These are phyloP conservation scores for Silurus aristotelis DNA, from an alignment of 2,797 vertebrate genomes.

Conservation along the genomic window DNA sequence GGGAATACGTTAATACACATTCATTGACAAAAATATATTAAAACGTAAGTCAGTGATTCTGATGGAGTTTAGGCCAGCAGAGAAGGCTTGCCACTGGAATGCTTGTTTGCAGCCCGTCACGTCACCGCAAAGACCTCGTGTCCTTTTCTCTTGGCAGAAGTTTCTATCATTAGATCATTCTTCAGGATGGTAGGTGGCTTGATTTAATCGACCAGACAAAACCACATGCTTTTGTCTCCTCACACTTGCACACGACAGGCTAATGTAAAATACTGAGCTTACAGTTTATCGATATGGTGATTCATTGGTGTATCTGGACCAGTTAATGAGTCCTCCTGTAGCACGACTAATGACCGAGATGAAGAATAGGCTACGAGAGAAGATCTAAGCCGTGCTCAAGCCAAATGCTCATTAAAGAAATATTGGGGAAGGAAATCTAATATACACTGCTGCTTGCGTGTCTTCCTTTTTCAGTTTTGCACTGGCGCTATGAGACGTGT, in stretches of 20 bases:
- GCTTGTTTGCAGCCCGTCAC: background rate
- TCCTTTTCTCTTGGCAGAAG: slow-evolving; percentile 54
- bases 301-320: background rate
- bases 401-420: slow-evolving; percentile 7
- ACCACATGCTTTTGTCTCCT: slow-evolving; percentile 27
- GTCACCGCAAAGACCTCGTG: slow-evolving; percentile 20
- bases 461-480: background rate
- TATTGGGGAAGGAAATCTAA: background rate
- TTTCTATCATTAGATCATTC: slow-evolving; percentile 69
- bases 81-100: too few relatives aligned
- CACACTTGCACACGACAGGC: background rate
- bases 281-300: slow-evolving; percentile 31
- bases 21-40: too few relatives aligned
- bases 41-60: too few relatives aligned
- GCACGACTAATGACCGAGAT: slow-evolving; percentile 3
- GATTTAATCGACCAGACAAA: slow-evolving; percentile 51
- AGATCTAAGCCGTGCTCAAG: background rate
- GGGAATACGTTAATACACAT: too few relatives aligned
- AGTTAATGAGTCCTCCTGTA: background rate
- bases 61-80: too few relatives aligned
- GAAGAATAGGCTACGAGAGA: background rate
- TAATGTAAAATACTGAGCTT: slow-evolving; percentile 30
- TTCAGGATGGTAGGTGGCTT: slow-evolving; percentile 59
- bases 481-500: background rate
- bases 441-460: background rate